Evolutionary conservation across 2,113 vertebrate species (phyloP).

Genomic region (Gambusia affinis): DNA sequence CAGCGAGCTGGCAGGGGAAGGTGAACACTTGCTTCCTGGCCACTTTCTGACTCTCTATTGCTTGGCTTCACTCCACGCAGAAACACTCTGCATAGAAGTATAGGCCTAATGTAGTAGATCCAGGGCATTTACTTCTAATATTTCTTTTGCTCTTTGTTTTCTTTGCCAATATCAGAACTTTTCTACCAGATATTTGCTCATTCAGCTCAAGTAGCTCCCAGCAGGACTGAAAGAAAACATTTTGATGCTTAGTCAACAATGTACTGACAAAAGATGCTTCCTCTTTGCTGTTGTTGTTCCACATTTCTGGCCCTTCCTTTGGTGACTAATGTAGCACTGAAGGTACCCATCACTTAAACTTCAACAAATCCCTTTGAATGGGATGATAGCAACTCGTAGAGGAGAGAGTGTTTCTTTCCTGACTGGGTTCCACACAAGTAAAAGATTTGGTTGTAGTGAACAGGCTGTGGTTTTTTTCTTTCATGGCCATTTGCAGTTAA

Average conservation of each 20-base stretch:
- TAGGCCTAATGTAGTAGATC: constrained; percentile 23
- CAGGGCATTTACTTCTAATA: constrained; percentile 2
- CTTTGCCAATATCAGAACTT: constrained; percentile 34
- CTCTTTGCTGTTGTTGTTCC: constrained; percentile 9
- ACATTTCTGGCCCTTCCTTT: neutral
- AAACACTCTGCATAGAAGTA: constrained; percentile 13
- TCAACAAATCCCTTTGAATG: neutral
- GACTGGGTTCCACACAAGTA: neutral
- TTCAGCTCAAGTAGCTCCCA: neutral
- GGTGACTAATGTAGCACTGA: neutral
- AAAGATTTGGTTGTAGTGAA: neutral
- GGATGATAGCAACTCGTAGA: neutral
- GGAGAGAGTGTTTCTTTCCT: neutral
- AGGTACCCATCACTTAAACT: neutral
- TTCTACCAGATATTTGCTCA: constrained; percentile 34
- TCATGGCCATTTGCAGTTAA: too few species aligned
- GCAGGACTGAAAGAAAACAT: neutral
- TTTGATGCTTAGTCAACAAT: neutral
- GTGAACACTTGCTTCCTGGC: constrained; percentile 74
- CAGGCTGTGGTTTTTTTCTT: too few species aligned
- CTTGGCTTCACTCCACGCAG: neutral
- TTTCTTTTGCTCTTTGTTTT: constrained; percentile 26
- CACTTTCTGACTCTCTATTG: neutral
- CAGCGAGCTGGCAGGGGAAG: constrained; percentile 95
- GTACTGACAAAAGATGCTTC: neutral